Conservation (phyloP, 2,797 vertebrate genomes). For the Sebastes baramenuke region DNA sequence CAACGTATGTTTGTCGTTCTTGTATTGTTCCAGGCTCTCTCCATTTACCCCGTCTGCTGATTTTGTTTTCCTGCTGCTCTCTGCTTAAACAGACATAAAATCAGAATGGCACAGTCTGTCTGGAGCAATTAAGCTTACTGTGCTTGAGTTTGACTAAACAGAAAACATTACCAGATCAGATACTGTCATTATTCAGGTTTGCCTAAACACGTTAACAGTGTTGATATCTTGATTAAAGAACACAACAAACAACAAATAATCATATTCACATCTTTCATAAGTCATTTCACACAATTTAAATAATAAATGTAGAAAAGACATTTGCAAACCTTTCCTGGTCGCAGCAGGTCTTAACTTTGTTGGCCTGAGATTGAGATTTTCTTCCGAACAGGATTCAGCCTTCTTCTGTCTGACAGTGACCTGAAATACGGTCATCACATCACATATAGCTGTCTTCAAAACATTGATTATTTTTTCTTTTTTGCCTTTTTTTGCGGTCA, state of each 20-base stretch:
- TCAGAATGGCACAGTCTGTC: rapidly evolving
- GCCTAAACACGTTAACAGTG: background rate
- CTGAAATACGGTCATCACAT: slow-evolving; percentile 70
- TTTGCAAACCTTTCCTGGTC: slow-evolving; percentile 71
- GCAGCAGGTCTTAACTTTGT: slow-evolving; percentile 74
- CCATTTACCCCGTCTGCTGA: slow-evolving; percentile 57
- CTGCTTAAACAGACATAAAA: slow-evolving; percentile 50
- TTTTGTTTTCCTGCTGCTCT: slow-evolving; percentile 69
- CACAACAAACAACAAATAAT: background rate
- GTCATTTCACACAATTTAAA: background rate
- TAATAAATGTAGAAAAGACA: background rate
- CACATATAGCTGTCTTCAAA: background rate
- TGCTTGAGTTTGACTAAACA: background rate
- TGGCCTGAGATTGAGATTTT: slow-evolving; percentile 72
- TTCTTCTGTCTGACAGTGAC: slow-evolving; percentile 87
- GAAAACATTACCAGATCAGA: background rate
- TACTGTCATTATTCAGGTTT: background rate
- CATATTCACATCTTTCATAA: background rate
- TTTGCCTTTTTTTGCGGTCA: background rate
- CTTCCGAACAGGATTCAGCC: slow-evolving; percentile 63
- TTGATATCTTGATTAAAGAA: background rate
- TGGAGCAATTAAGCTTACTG: background rate
- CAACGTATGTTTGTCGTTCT: slow-evolving; percentile 84
- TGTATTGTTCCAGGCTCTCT: slow-evolving; percentile 79
- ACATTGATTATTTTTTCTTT: background rate